Base-by-base conservation (phyloP, 2,888 invertebrate genomes). In the Dysmachus trigonus region DNA sequence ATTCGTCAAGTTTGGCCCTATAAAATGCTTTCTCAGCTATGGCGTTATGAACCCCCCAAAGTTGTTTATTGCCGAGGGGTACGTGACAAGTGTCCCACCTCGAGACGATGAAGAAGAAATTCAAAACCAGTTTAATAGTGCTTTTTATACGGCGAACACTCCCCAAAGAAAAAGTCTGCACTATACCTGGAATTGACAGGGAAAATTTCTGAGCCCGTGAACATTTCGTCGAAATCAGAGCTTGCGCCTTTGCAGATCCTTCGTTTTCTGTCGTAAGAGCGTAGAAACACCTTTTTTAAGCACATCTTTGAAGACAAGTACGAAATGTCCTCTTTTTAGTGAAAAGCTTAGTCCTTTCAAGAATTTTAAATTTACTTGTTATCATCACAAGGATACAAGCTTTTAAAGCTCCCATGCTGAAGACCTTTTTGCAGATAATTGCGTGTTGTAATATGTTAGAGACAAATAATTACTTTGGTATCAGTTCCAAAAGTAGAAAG, bases 11-110 rank as follows among this genome's bases (percentile, higher is more conserved):
- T 22, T 62, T 31, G 33, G 62, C 35, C 33, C 31, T 10, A 18
- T 35, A 62, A 62, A 82, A 15, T 82, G 71, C 71, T 71, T 35
- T 51, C 79, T 27, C 22, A 30, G 27, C 30, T 41, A 15, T 4
- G 10, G 62, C 13, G 22, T 71, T 82, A 71, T 53, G 27, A 71
- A 62, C 71, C 62, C 31, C 81, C 71, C 33, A 33, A 71, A 18
- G 82, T 62, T 82, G 62, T 82, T 82, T 82, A 82, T 82, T 18
- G 38, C 82, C 30, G 62, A 47, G 62, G 62, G 31, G 82, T 82
- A 82, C 62, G 82, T 82, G 82, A 81, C 81, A 81, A 81, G 81
- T 81, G 81, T 53, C 31, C 53, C 81, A 47, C 81, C 47, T 81
- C 33, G 33, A 81, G 31, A 41, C 76, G 76, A 35, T 76, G 76